phyloP scores from a whole-genome alignment of 2,888 invertebrate genomes.

The Eupithecia abbreviata region DNA sequence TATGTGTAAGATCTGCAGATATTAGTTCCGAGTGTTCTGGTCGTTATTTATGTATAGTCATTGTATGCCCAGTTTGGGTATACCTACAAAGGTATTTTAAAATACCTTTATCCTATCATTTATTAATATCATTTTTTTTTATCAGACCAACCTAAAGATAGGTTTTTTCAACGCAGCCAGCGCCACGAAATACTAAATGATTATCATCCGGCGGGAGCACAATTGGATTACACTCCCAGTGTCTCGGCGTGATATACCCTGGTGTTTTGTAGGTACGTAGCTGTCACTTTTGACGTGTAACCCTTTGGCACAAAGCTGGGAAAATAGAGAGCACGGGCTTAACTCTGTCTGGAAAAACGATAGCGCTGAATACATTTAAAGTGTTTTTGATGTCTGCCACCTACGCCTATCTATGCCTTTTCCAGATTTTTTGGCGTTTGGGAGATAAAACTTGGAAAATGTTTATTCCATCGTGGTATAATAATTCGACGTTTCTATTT shows the following conservation, averaged over 20 bases:
- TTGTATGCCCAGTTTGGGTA: too few species aligned
- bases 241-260: not conserved
- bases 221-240: not conserved
- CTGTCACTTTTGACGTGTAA: constrained; percentile 38
- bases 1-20: too few species aligned
- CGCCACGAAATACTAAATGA: not conserved
- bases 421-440: not conserved
- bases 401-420: not conserved
- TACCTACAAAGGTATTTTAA: too few species aligned
- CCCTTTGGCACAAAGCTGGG: constrained; percentile 33
- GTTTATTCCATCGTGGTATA: not conserved
- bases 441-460: not conserved
- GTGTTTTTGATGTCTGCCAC: not conserved
- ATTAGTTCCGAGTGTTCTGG: too few species aligned
- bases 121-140: too few species aligned
- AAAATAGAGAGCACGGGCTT: constrained; percentile 18
- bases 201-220: not conserved
- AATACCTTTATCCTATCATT: too few species aligned
- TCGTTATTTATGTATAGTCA: too few species aligned
- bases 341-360: constrained; percentile 19
- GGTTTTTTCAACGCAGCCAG: not conserved
- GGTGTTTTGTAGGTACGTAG: constrained; percentile 9
- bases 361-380: constrained; percentile 14
- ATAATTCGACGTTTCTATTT: not conserved
- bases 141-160: not conserved